Evolutionary conservation across 2,888 invertebrate species (phyloP).

Genomic region (Stenotaenia linearis): DNA sequence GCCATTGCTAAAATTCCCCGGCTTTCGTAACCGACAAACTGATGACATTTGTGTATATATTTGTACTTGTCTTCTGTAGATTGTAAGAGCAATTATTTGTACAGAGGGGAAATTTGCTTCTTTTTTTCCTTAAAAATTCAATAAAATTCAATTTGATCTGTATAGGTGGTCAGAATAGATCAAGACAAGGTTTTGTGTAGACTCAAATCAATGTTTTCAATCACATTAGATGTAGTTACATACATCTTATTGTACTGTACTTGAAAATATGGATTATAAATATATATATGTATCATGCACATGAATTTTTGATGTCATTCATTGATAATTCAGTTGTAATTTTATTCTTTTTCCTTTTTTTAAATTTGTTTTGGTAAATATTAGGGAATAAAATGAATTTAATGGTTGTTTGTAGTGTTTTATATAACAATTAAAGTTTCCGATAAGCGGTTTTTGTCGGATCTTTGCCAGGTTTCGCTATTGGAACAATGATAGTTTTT

Average conservation of each 20-base stretch:
- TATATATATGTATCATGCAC: too few species aligned
- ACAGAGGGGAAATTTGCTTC: neutral
- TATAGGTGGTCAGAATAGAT: neutral
- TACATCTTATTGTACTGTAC: too few species aligned
- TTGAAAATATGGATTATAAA: too few species aligned
- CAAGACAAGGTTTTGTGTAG: neutral
- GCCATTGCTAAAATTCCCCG: neutral
- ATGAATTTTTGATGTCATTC: neutral
- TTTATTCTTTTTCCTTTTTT: slow-evolving; percentile 28
- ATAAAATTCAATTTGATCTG: neutral
- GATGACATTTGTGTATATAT: neutral
- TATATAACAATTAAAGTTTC: too few species aligned
- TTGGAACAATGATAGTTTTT: too few species aligned
- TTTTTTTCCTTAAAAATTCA: neutral
- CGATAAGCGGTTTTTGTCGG: too few species aligned
- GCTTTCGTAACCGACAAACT: neutral
- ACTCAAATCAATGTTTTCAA: too few species aligned
- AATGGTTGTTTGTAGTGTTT: too few species aligned
- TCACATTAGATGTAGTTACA: too few species aligned
- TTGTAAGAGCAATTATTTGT: neutral
- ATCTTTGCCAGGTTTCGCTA: too few species aligned
- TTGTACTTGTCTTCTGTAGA: neutral
- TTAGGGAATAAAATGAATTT: neutral
- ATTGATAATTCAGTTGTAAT: slow-evolving; percentile 36
- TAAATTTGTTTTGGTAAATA: slow-evolving; percentile 35